Conservation (phyloP, 2,888 invertebrate species). For the Ditula angustiorana region DNA sequence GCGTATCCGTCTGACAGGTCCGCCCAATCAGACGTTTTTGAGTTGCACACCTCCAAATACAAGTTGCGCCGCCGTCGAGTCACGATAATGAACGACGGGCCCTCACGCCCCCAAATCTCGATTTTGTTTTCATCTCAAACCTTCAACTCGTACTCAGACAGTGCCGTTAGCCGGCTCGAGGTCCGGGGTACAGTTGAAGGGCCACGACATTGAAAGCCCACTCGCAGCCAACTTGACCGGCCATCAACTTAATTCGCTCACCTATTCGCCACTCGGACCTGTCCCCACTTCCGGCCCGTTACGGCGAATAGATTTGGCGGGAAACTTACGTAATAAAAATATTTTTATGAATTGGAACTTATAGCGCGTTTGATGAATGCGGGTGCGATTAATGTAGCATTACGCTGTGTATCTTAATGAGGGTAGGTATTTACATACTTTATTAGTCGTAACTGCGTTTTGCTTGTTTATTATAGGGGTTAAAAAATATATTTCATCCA, state of each 20-base stretch:
- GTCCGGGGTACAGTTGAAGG: slow-evolving; percentile 5
- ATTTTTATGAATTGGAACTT: slow-evolving; percentile 26
- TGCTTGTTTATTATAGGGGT: not conserved
- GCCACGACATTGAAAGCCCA: slow-evolving; percentile 26
- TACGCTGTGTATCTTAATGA: not conserved
- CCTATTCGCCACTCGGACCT: slow-evolving; percentile 48
- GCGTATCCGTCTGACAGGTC: too few species aligned
- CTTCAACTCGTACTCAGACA: slow-evolving; percentile 11
- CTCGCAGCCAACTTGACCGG: slow-evolving; percentile 54
- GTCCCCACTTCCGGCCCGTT: slow-evolving; percentile 61
- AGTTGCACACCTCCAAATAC: too few species aligned
- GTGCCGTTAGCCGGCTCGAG: slow-evolving; percentile 5
- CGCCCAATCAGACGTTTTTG: too few species aligned
- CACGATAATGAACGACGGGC: too few species aligned
- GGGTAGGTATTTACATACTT: not conserved
- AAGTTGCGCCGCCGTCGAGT: too few species aligned
- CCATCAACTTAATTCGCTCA: slow-evolving; percentile 51
- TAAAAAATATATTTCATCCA: not conserved
- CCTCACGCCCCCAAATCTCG: too few species aligned
- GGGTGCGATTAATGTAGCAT: slow-evolving; percentile 14
- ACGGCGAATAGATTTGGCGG: slow-evolving; percentile 55
- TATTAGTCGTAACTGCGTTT: not conserved
- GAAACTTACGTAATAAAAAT: slow-evolving; percentile 52
- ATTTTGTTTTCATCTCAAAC: not conserved
- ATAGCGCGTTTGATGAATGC: slow-evolving; percentile 10